Percentiles rank a stretch among this genome's conserved stretches.
These are phyloP conservation scores for Drosophila demipolita DNA, from an alignment of 2,888 invertebrate species.

Conservation along the genomic window DNA sequence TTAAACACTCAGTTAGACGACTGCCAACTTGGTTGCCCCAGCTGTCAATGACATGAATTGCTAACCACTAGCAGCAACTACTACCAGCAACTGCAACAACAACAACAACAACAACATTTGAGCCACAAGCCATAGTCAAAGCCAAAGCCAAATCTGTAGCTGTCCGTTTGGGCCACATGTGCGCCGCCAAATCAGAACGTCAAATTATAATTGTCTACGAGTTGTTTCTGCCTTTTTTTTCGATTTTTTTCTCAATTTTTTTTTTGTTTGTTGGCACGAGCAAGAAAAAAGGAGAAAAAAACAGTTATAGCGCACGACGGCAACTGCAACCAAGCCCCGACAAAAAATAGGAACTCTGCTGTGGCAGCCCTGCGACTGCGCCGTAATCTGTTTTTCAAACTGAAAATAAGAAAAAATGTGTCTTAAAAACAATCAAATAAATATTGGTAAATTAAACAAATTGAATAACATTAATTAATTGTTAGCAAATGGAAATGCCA, in stretches of 20 bases:
- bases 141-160: slow-evolving; percentile 37
- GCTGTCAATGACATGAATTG: slow-evolving; percentile 79
- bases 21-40: slow-evolving; percentile 43
- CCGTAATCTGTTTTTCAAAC: neutral
- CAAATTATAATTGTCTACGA: slow-evolving; percentile 80
- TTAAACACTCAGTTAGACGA: slow-evolving; percentile 48
- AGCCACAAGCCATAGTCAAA: slow-evolving; percentile 46
- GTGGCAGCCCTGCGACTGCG: neutral
- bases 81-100: slow-evolving; percentile 9
- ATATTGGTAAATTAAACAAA: neutral
- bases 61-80: slow-evolving; percentile 30
- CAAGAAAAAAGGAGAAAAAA: slow-evolving; percentile 43
- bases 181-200: slow-evolving; percentile 79
- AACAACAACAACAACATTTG: slow-evolving; percentile 7
- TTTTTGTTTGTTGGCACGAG: slow-evolving; percentile 68
- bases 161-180: slow-evolving; percentile 62
- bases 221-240: slow-evolving; percentile 46
- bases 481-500: neutral
- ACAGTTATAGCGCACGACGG: slow-evolving; percentile 68
- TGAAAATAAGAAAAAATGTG: neutral
- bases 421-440: neutral
- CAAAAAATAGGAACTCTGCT: neutral
- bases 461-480: neutral
- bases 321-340: slow-evolving; percentile 61
- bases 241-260: slow-evolving; percentile 16